A percentile compares a stretch with the other conserved stretches of the same genome.
phyloP scores from a whole-genome alignment of 2,113 vertebrate genomes.

The Spea bombifrons region DNA sequence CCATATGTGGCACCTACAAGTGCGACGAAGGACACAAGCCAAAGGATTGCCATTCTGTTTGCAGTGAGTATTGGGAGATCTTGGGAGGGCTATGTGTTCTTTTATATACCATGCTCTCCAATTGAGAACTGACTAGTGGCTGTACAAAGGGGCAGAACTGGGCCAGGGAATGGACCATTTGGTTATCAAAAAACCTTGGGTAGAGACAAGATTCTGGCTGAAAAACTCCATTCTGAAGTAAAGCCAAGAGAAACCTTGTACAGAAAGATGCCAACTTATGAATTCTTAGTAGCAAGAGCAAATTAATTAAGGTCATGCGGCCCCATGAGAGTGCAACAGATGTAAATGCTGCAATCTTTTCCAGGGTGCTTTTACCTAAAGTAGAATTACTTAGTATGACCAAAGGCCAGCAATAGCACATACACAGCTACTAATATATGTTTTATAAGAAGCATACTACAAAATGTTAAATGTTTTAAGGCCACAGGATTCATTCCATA shows the following conservation, averaged over 20 bases:
- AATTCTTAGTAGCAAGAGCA: neutral
- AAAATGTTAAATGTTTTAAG: no score
- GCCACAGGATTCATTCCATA: no score
- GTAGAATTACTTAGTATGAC: no score
- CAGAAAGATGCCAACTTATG: neutral
- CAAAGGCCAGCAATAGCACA: no score
- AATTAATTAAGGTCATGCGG: neutral
- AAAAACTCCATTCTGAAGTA: no score
- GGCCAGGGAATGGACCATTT: constrained; percentile 10
- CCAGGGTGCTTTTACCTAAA: no score
- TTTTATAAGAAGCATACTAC: no score
- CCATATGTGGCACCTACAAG: constrained; percentile 52
- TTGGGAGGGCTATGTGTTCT: neutral
- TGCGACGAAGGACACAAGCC: constrained; percentile 53
- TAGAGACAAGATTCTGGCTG: neutral
- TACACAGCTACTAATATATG: no score
- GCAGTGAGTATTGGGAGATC: neutral
- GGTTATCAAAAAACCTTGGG: constrained; percentile 29
- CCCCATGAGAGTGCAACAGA: neutral
- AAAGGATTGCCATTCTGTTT: constrained; percentile 51
- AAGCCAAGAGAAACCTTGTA: neutral
- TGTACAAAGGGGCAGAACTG: neutral
- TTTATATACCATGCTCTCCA: constrained; percentile 16
- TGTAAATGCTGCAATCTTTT: neutral
- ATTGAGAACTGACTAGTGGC: neutral